Evolutionary conservation across 2,797 vertebrate species (phyloP), one percentile per base, ranked within the genome.

Genomic region (Tadarida brasiliensis): DNA sequence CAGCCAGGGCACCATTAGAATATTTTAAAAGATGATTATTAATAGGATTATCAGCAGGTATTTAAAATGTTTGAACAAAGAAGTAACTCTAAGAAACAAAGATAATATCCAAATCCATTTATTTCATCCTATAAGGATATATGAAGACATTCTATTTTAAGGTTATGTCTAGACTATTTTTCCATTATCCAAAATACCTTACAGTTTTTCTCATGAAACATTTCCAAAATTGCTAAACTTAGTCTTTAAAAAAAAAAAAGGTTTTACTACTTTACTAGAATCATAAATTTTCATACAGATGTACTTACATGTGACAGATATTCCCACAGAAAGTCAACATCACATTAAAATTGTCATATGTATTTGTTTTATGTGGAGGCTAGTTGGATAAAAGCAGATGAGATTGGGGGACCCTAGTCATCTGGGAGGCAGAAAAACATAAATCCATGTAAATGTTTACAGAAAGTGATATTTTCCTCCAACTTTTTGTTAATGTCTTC

Each of bases 151-250:
- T 74, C 73, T 35, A 87, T 94, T 63, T 85, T 74, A 93, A 87
- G 39, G 28, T 24, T 85, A 39, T 77, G 19, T 80, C 77, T 86
- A 94, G 71, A 90, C 83, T 49, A 73, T 19, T 96, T 92, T 95
- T 44, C 22, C 26, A 74, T 78, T 54, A 78, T 74, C 57, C 81
- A 93, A 89, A 93, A 87, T 88, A 94, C 8, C 51, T 94, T 65
- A 70, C 24, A 61, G 22, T 73, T 92, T 92, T 91, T 95, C 76
- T 87, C 61, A 93, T 74, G 67, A 96, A 93, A 87, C 33, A 71
- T 90, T 92, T 93, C 77, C 76, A 85, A 93, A 92, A 77, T 19
- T 51, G 35, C 35, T 88, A 87, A 94, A 83, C 35, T 44, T 26
- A 86, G 28, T 65, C 33, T 87, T 90, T 12, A 22, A 39, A 68